Evolutionary conservation across 2,113 vertebrate species (phyloP).

Genomic region (Labeo rohita): DNA sequence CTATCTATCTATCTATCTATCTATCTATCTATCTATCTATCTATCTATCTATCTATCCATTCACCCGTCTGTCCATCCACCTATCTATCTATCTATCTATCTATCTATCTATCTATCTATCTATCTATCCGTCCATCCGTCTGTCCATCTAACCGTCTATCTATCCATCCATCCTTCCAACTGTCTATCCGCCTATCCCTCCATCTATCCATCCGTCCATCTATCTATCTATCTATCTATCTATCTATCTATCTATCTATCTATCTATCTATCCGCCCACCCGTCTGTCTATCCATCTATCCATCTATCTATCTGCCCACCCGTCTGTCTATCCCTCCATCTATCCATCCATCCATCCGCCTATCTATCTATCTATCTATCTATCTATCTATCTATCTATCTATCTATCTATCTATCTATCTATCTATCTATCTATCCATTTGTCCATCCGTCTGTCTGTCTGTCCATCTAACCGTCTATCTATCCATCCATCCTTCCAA

Average conservation of each 20-base stretch:
- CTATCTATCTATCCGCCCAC: background rate
- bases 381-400: too few species aligned
- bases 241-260: background rate
- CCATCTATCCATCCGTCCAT: too few species aligned
- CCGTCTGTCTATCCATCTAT: too few species aligned
- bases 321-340: rapidly evolving
- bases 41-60: too few species aligned
- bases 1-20: too few species aligned
- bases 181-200: background rate
- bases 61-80: too few species aligned
- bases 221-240: background rate
- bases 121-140: too few species aligned
- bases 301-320: too few species aligned
- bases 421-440: background rate
- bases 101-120: background rate
- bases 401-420: background rate
- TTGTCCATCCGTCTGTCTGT: too few species aligned
- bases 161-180: background rate
- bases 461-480: rapidly evolving
- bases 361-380: background rate
- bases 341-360: too few species aligned
- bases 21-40: too few species aligned
- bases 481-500: background rate
- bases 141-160: background rate
- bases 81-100: too few species aligned